These are phyloP conservation scores for Actinostola sp. DNA, from an alignment of 92 coral and sea anemone species.

Conservation along the genomic window DNA sequence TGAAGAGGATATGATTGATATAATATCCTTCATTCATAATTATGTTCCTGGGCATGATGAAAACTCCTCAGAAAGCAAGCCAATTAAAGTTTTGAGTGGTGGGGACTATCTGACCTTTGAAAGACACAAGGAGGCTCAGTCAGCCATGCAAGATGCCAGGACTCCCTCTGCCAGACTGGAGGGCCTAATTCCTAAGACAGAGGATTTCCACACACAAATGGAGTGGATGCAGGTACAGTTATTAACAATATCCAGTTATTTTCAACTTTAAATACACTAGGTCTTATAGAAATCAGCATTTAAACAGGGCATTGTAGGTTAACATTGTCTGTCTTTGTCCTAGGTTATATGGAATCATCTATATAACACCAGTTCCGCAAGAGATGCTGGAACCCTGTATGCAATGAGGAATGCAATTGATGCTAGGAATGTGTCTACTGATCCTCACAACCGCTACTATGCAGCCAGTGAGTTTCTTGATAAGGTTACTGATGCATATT, in stretches of 20 bases:
- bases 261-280: too few species aligned
- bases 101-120: constrained; percentile 69
- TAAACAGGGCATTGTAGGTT: too few species aligned
- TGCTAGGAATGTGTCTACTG: constrained; percentile 61
- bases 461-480: constrained; percentile 61
- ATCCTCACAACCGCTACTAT: constrained; percentile 56
- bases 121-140: constrained; percentile 60
- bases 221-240: constrained; percentile 53
- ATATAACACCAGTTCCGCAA: constrained; percentile 46
- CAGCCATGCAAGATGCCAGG: constrained; percentile 64
- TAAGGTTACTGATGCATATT: constrained; percentile 58
- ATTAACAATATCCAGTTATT: too few species aligned
- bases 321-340: background rate
- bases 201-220: constrained; percentile 57
- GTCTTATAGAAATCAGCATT: background rate
- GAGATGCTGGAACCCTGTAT: constrained; percentile 60
- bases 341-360: constrained; percentile 72
- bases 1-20: constrained; percentile 56
- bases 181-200: constrained; percentile 49
- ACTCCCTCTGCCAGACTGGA: constrained; percentile 54
- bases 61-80: background rate
- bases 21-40: constrained; percentile 14
- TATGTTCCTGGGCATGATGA: constrained; percentile 52
- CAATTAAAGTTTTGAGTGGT: constrained; percentile 39
- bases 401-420: constrained; percentile 54